Evolutionary conservation across 1,140 invertebrate genomes (phyloP), one percentile per base, ranked within the genome.

Genomic region (Mizuhopecten yessoensis): DNA sequence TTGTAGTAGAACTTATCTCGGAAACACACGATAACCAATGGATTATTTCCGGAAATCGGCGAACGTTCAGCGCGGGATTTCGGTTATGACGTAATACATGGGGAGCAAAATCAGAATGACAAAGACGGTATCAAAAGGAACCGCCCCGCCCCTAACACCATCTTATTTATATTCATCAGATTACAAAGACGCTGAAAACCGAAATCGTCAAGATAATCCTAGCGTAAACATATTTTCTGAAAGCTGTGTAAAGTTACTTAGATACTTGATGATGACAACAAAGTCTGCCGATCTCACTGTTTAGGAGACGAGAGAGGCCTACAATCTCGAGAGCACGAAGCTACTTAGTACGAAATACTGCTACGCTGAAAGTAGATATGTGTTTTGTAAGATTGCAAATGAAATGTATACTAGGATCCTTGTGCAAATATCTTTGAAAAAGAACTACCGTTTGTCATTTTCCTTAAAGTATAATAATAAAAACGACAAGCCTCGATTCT

Each of bases 41-140:
- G 57, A 75, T 75, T 75, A 75, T 75, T 75, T 75, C 57, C 57
- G 57, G 57, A 75, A 75, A 75, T 75, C 57, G 29, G n/a, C n/a
- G 57, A 75, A 75, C 23, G 57, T 75, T n/a, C n/a, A 29, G 2
- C 29, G 57, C n/a, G 29, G 57, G 57, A 75, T n/a, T 75, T n/a
- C 57, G 57, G 57, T 29, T 29, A 75, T 75, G 57, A 75, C 57
- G 57, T 29, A 75, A 75, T 17, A 29, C 57, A 75, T 7, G n/a
- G 57, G 57, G n/a, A 75, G 20, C 57, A 29, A 75, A 75, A 23
- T 29, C 23, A 7, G 23, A n/a, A 75, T 29, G 5, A 75, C 57
- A 75, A 75, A 75, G 57, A 20, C 57, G 11, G 57, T 75, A 75
- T 75, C 57, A 75, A 75, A 75, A 75, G 57, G n/a, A 5, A 5